phyloP scores from a whole-genome alignment of 2,113 vertebrate species.

The Plotosus lineatus region DNA sequence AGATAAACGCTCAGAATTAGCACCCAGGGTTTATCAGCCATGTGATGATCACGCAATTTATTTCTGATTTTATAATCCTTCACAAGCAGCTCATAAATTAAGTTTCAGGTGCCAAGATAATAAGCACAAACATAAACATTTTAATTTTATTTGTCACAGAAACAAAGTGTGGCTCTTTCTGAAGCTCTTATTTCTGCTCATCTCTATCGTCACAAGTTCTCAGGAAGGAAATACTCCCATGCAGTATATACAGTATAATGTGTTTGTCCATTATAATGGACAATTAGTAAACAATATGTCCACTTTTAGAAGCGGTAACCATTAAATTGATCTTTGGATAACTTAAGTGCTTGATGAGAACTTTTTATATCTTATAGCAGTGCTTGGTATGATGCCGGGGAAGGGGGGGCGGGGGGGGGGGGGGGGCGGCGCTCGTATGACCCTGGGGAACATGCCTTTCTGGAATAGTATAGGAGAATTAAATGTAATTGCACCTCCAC shows the following conservation, averaged over 20 bases:
- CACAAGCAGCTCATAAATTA: neutral
- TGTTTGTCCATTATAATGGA: neutral
- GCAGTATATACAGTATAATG: too few species aligned
- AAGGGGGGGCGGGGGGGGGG: too few species aligned
- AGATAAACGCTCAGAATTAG: neutral
- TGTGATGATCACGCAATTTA: neutral
- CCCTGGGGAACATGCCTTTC: too few species aligned
- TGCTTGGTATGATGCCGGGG: too few species aligned
- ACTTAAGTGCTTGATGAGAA: neutral
- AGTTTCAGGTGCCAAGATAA: neutral
- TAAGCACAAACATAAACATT: neutral
- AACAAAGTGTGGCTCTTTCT: neutral
- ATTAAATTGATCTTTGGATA: neutral
- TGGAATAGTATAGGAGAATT: too few species aligned
- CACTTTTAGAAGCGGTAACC: neutral
- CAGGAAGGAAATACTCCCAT: too few species aligned
- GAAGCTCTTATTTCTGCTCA: neutral
- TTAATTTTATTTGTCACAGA: neutral
- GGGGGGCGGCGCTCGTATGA: too few species aligned
- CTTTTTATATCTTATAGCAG: neutral
- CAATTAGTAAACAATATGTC: neutral
- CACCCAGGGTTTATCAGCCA: neutral
- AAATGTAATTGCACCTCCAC: too few species aligned
- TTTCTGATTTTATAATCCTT: conserved; percentile 2
- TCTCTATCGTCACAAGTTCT: neutral